These are phyloP conservation scores for Amblyteles armatorius DNA, from an alignment of 2,888 invertebrate species.

Conservation along the genomic window DNA sequence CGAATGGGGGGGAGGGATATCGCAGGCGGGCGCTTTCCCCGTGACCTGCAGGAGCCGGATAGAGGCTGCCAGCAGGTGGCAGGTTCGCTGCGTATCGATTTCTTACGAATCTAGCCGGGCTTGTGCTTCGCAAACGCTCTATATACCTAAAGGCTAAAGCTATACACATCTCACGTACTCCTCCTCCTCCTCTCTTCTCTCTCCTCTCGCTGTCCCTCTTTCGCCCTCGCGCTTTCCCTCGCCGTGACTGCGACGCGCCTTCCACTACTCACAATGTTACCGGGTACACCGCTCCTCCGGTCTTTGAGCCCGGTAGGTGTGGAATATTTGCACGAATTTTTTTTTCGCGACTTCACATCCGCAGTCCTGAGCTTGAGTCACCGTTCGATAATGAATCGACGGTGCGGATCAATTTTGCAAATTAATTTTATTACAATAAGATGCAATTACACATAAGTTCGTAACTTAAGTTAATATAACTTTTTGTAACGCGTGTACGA, in stretches of 20 bases:
- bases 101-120: conserved; percentile 83
- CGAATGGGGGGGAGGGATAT: neutral
- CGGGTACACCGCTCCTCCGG: conserved; percentile 1
- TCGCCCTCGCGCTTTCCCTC: conserved; percentile 8
- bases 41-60: conserved; percentile 69
- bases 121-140: conserved; percentile 74
- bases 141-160: conserved; percentile 61
- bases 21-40: conserved; percentile 47
- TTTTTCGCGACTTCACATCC: neutral
- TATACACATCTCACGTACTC: conserved; percentile 42
- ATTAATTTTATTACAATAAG: neutral
- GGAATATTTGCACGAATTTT: neutral
- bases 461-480: no score
- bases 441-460: neutral
- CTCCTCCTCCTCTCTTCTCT: neutral
- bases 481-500: no score
- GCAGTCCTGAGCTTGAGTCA: neutral
- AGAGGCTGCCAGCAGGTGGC: conserved; percentile 80
- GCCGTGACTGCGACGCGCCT: conserved; percentile 10
- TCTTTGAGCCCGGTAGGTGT: neutral
- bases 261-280: conserved; percentile 13
- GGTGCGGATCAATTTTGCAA: neutral
- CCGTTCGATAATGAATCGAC: neutral
- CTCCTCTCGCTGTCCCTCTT: neutral
- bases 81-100: conserved; percentile 82